Evolutionary conservation across 2,113 vertebrate species (phyloP).

Genomic region (Gadus macrocephalus): DNA sequence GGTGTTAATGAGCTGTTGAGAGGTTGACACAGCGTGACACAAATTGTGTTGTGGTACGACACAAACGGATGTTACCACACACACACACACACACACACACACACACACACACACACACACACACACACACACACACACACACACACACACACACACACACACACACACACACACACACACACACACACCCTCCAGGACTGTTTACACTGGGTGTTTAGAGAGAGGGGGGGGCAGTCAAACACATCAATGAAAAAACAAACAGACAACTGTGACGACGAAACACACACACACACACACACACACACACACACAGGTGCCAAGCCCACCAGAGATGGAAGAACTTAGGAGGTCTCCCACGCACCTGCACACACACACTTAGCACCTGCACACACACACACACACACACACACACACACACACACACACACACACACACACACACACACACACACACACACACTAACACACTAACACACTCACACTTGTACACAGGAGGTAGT

Average conservation of each 20-base stretch:
- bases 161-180: constrained; percentile 8
- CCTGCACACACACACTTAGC: neutral
- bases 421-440: neutral
- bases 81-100: constrained; percentile 2
- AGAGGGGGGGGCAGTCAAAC: constrained; percentile 32
- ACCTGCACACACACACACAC: neutral
- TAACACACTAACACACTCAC: neutral
- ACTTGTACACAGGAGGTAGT: neutral
- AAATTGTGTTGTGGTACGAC: constrained; percentile 29
- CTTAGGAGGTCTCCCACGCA: neutral
- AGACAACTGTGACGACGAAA: constrained; percentile 33
- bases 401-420: constrained; percentile 1
- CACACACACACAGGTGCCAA: constrained; percentile 21
- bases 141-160: constrained; percentile 8
- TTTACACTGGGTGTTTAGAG: constrained; percentile 40
- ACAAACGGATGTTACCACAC: constrained; percentile 13
- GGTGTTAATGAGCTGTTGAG: constrained; percentile 38
- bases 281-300: constrained; percentile 2
- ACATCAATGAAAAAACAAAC: constrained; percentile 43
- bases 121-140: constrained; percentile 8
- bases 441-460: constrained; percentile 2
- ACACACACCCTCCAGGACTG: neutral
- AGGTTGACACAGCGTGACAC: constrained; percentile 8
- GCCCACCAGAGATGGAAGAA: constrained; percentile 35
- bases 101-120: constrained; percentile 3